These are phyloP conservation scores for Ranitomeya imitator DNA, from an alignment of 2,113 vertebrate genomes.

Conservation along the genomic window DNA sequence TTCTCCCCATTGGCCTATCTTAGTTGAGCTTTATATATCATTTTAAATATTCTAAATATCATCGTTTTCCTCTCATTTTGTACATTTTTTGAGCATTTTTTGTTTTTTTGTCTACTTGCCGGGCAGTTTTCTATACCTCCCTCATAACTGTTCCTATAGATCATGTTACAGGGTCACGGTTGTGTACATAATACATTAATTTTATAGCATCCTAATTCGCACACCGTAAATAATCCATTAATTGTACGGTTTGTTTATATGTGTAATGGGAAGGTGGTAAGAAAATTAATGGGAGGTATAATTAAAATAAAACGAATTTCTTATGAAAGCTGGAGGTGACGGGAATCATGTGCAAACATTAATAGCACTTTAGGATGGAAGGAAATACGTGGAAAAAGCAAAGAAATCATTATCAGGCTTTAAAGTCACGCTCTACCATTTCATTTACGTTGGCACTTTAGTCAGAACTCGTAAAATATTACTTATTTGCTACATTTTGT, in stretches of 20 bases:
- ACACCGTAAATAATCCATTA: conserved; percentile 28
- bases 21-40: background rate
- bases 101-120: background rate
- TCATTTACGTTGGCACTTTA: background rate
- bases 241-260: conserved; percentile 10
- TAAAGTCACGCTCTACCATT: background rate
- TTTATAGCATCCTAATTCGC: conserved; percentile 1
- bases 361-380: background rate
- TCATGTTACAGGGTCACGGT: background rate
- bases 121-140: background rate
- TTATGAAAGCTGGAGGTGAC: background rate
- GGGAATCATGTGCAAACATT: background rate
- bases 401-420: background rate
- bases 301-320: background rate
- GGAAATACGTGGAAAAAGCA: background rate
- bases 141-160: background rate
- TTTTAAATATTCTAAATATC: background rate
- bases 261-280: background rate
- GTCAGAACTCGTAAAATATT: background rate
- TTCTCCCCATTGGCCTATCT: no score
- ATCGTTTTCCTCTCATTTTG: background rate
- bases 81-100: background rate
- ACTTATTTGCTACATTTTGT: background rate
- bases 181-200: background rate
- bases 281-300: background rate